These are phyloP conservation scores for Cerastoderma edule DNA, from an alignment of 2,888 invertebrate genomes.

Conservation along the genomic window DNA sequence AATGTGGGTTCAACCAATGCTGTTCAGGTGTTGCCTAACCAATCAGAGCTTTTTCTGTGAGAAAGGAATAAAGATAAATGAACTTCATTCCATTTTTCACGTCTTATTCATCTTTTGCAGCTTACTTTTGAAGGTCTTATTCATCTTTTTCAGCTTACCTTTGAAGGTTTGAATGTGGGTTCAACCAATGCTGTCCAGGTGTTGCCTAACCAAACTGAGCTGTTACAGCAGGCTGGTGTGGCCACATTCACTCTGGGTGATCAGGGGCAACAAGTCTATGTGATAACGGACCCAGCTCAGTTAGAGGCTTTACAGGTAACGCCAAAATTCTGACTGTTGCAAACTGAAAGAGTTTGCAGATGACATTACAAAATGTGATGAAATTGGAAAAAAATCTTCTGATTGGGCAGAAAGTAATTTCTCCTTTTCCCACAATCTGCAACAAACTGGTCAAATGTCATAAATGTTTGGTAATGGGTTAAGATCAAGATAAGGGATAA, in stretches of 20 bases:
- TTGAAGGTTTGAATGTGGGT: constrained; percentile 25
- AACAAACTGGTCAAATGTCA: background rate
- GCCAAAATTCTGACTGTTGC: background rate
- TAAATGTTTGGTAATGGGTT: background rate
- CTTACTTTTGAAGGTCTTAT: constrained; percentile 40
- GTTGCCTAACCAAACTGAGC: constrained; percentile 13
- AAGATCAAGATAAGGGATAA: background rate
- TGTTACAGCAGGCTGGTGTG: constrained; percentile 67
- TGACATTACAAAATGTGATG: background rate
- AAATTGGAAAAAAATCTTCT: background rate
- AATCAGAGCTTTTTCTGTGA: too few species aligned
- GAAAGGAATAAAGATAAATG: too few species aligned
- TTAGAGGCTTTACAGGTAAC: constrained; percentile 78
- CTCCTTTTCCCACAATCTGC: background rate
- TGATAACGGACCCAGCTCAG: constrained; percentile 80
- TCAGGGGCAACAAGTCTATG: constrained; percentile 78
- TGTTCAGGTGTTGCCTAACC: too few species aligned
- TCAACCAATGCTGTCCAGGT: constrained; percentile 37
- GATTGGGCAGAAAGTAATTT: background rate
- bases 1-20: too few species aligned
- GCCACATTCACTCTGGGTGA: constrained; percentile 74
- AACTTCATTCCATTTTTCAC: too few species aligned
- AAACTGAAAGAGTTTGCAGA: background rate
- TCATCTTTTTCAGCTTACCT: too few species aligned
- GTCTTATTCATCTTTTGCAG: constrained; percentile 30